A percentile compares a stretch with the other conserved stretches of the same genome.
Evolutionary conservation across 1,140 invertebrate species (phyloP).

Genomic region (Neodiprion virginianus): DNA sequence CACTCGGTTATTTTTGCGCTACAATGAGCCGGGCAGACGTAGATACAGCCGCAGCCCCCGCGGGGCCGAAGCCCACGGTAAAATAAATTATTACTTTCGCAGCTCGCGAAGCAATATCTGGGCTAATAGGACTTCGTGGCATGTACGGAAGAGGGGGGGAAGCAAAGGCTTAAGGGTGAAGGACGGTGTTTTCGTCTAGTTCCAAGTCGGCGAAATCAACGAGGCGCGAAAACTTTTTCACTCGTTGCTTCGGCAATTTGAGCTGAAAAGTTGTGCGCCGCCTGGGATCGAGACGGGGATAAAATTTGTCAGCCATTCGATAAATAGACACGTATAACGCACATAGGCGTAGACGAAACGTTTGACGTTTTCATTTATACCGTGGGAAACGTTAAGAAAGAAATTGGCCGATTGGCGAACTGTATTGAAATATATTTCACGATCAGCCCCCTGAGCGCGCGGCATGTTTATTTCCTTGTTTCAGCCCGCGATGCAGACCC

Average conservation of each 20-base stretch:
- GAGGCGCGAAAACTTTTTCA: neutral
- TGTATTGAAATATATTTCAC: neutral
- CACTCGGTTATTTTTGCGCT: constrained; percentile 56
- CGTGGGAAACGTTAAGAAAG: no score
- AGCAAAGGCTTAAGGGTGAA: neutral
- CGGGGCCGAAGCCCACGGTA: constrained; percentile 22
- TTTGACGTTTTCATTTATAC: no score
- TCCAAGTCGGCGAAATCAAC: neutral
- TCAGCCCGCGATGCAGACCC: neutral
- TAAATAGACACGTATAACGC: neutral
- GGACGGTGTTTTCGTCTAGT: neutral
- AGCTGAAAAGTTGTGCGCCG: neutral
- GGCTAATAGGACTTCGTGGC: constrained; percentile 48
- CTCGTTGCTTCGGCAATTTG: no score
- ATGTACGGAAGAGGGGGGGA: constrained; percentile 6
- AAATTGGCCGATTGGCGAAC: neutral
- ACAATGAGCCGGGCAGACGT: constrained; percentile 45
- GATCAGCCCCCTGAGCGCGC: neutral
- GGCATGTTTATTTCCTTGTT: neutral
- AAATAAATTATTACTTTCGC: constrained; percentile 53
- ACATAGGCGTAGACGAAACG: neutral
- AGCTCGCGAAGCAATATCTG: constrained; percentile 50
- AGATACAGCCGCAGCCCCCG: constrained; percentile 4
- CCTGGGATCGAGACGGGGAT: neutral
- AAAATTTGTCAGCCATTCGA: neutral